Base-by-base conservation (phyloP, 2,113 vertebrate genomes). In the Osmerus eperlanus region DNA sequence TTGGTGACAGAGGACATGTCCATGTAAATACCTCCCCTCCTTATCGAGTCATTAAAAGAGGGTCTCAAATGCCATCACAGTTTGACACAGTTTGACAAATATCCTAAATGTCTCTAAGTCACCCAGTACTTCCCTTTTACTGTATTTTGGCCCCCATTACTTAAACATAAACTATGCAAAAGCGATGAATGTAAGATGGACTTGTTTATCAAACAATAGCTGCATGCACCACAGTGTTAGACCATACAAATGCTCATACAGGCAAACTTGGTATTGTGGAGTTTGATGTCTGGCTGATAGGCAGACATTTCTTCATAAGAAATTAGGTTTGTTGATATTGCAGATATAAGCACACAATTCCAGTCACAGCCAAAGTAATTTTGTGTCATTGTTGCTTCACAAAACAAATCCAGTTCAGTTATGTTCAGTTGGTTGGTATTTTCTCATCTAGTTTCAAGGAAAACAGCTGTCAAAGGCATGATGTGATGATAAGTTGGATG, bases 151-250 rank as follows among this genome's bases (percentile, higher is more conserved):
- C 77, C 77, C 80, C 78, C 2, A 9, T 72, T 70, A 70, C 36
- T 73, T 73, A 58, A 81, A 83, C 55, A 75, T 68, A 76, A 81
- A 72, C 13, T 18, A 62, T 60, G 67, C 54, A 68, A 63, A 67
- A 61, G 74, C 41, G 58, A 70, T 61, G 67, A 19, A 13, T 71
- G 65, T 47, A 65, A 74, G 51, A 76, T 76, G 70, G 62, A 11
- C 5, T 68, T 68, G 65, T 60, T 51, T 32, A 64, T 25, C 19
- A 71, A 32, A 77, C 70, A 67, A 70, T 80, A 76, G 76, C 71
- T 79, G 67, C 83, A 89, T 88, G 88, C 83, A 81, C 79, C 79
- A 72, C 84, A 78, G 78, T 78, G 73, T 80, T 59, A 66, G 61
- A 71, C 73, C 73, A 68, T 73, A 79, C 79, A 74, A 65, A 81